Evolutionary conservation across 1,140 invertebrate species (phyloP).

Genomic region (Pachyrhynchus sulphureomaculatus): DNA sequence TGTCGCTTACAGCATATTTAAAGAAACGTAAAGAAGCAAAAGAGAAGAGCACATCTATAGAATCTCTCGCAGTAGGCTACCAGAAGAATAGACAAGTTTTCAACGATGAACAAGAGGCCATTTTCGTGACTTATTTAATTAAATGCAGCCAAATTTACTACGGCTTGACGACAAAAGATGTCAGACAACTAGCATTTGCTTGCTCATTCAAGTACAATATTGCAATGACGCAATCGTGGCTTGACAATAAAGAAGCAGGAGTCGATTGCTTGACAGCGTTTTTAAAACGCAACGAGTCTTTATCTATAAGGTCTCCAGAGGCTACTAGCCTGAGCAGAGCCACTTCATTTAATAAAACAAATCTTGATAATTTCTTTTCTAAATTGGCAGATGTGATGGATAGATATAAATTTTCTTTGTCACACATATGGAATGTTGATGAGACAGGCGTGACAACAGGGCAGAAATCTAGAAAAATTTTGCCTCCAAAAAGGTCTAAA

Average conservation of each 20-base stretch:
- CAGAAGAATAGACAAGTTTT: conserved; percentile 1
- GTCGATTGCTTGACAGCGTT: conserved; percentile 54
- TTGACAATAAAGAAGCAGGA: conserved; percentile 46
- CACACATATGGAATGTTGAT: conserved; percentile 51
- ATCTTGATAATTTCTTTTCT: conserved; percentile 47
- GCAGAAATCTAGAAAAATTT: conserved; percentile 45
- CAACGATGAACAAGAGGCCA: conserved; percentile 13
- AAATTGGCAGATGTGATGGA: conserved; percentile 48
- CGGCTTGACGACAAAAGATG: conserved; percentile 31
- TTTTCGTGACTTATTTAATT: conserved; percentile 14
- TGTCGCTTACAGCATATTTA: neutral
- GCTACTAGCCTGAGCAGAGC: conserved; percentile 53
- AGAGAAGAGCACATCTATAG: neutral
- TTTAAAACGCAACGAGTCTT: conserved; percentile 50
- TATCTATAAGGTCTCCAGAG: conserved; percentile 52
- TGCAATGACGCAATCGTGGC: conserved; percentile 35
- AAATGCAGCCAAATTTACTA: conserved; percentile 28
- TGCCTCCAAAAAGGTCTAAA: conserved; percentile 46
- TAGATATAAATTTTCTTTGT: conserved; percentile 38
- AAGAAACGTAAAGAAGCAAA: neutral
- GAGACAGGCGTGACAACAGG: conserved; percentile 55
- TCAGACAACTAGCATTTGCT: conserved; percentile 37
- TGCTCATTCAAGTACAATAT: conserved; percentile 35
- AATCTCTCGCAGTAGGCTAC: neutral
- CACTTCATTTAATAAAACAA: conserved; percentile 55